A percentile compares a stretch with the other conserved stretches of the same genome.
Conservation (phyloP, 1,140 invertebrate genomes). For the Leptinotarsa texana region DNA sequence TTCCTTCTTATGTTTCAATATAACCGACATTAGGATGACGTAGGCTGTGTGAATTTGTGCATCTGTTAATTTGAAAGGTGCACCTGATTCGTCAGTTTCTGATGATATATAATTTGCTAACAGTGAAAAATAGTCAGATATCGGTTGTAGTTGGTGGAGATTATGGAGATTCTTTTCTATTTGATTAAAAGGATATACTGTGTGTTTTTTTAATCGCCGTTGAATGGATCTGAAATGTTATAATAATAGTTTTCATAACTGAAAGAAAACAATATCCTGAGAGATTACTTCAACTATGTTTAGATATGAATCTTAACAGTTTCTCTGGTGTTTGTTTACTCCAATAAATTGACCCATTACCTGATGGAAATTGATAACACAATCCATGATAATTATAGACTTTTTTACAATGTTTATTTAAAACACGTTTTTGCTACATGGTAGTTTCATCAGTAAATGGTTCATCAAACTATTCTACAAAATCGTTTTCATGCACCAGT, state of each 20-base stretch:
- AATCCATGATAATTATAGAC: too few relatives aligned
- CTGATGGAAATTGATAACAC: too few relatives aligned
- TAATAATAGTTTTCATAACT: background rate
- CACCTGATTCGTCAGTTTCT: background rate
- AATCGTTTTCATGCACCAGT: too few relatives aligned
- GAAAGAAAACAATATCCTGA: too few relatives aligned
- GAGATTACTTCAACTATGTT: too few relatives aligned
- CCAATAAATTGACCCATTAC: too few relatives aligned
- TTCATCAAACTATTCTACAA: too few relatives aligned
- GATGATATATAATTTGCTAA: conserved; percentile 15
- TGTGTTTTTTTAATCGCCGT: conserved; percentile 29
- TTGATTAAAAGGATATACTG: background rate
- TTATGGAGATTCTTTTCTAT: conserved; percentile 34
- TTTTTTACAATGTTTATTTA: too few relatives aligned
- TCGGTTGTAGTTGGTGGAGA: conserved; percentile 33
- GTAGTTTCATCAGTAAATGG: too few relatives aligned
- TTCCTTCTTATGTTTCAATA: conserved; percentile 25
- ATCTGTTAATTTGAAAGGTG: conserved; percentile 19
- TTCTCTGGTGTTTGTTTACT: too few relatives aligned
- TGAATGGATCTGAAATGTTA: conserved; percentile 28
- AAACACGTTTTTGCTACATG: too few relatives aligned
- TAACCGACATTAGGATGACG: conserved; percentile 28
- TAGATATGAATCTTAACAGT: too few relatives aligned
- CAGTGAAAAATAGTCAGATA: conserved; percentile 35
- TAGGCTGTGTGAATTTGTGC: conserved; percentile 12